Evolutionary conservation across 2,113 vertebrate species (phyloP).

Genomic region (Lutjanus erythropterus): DNA sequence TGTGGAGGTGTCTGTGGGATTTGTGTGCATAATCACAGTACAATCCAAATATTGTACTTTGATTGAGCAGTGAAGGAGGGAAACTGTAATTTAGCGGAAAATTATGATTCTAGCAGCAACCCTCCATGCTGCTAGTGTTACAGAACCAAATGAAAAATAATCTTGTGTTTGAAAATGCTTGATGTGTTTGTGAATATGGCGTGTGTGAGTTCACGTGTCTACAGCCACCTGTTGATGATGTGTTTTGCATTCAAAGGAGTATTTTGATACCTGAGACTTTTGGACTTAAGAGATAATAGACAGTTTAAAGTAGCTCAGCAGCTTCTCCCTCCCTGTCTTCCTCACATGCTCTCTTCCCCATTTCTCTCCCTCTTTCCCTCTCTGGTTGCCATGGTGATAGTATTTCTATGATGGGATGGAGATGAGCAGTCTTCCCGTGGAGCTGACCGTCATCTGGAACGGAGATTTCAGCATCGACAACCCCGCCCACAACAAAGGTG

Average conservation of each 20-base stretch:
- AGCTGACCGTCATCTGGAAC: constrained; percentile 98
- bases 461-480: constrained; percentile 99
- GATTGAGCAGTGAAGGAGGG: constrained; percentile 68
- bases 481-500: constrained; percentile 97
- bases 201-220: constrained; percentile 14
- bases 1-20: constrained; percentile 40
- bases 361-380: constrained; percentile 41
- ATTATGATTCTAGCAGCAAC: constrained; percentile 64
- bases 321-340: constrained; percentile 29
- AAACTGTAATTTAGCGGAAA: constrained; percentile 74
- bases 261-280: constrained; percentile 25
- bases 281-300: constrained; percentile 51
- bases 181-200: constrained; percentile 6
- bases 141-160: constrained; percentile 54
- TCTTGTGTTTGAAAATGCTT: constrained; percentile 38
- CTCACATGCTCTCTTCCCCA: constrained; percentile 7
- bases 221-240: constrained; percentile 63
- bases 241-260: constrained; percentile 18
- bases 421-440: constrained; percentile 96
- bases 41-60: constrained; percentile 78
- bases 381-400: constrained; percentile 81
- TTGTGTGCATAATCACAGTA: constrained; percentile 65
- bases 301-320: constrained; percentile 48
- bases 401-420: constrained; percentile 98
- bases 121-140: constrained; percentile 54